Percentiles rank a stretch among this genome's conserved stretches.
Conservation (phyloP, 2,888 invertebrate species). For the Ashinkailepas kermadecensis region DNA sequence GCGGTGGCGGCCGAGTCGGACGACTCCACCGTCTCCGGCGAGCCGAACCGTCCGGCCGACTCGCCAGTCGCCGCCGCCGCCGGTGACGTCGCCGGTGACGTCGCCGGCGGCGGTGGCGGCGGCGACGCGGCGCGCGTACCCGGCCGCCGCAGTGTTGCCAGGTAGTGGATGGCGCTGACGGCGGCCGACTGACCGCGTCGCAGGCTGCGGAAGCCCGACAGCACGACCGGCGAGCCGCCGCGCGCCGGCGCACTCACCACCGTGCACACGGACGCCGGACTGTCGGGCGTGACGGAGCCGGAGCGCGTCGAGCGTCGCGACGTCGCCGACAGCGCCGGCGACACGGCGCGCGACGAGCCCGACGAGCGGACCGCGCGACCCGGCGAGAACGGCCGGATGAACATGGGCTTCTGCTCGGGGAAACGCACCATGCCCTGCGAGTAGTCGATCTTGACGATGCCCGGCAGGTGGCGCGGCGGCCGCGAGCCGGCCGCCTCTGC, state of each 20-base stretch:
- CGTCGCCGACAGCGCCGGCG: neutral
- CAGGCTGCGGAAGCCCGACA: slow-evolving; percentile 5
- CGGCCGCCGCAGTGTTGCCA: neutral
- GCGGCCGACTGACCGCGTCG: neutral
- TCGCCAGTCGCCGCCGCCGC: neutral
- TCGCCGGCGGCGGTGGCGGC: neutral
- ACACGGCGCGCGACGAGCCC: neutral
- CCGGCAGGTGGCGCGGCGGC: neutral
- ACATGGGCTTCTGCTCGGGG: slow-evolving; percentile 8
- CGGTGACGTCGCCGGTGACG: neutral
- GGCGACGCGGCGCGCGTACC: neutral
- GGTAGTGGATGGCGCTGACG: neutral
- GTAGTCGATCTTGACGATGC: slow-evolving; percentile 17
- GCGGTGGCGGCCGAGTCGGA: neutral
- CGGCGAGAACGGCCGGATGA: neutral
- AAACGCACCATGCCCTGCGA: slow-evolving; percentile 1
- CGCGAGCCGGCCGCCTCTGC: neutral
- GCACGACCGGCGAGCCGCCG: neutral
- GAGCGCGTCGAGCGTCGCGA: neutral
- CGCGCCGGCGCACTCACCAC: neutral
- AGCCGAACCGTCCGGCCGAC: neutral
- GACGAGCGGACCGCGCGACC: neutral
- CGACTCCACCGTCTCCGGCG: neutral
- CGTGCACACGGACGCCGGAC: slow-evolving; percentile 2
- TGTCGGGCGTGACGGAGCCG: slow-evolving; percentile 1